These are phyloP conservation scores for Drosophila parvula DNA, from an alignment of 1,140 invertebrate genomes.

Conservation along the genomic window DNA sequence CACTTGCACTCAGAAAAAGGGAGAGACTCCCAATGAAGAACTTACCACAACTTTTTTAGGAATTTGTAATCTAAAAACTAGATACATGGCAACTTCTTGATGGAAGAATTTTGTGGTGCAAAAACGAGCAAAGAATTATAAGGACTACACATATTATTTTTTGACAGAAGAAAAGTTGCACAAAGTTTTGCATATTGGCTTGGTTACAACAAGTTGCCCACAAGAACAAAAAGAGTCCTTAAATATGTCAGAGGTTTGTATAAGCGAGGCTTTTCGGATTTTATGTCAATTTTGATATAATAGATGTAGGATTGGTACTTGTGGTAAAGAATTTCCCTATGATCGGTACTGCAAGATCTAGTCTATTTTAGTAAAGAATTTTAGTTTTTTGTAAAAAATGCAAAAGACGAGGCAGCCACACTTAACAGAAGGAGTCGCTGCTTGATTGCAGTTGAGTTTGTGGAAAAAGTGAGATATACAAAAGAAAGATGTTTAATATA, in stretches of 20 bases:
- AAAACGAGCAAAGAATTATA: conserved; percentile 13
- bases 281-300: not conserved
- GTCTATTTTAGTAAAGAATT: no score
- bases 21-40: conserved; percentile 13
- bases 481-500: no score
- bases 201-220: conserved; percentile 8
- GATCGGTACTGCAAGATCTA: no score
- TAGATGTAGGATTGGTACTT: no score
- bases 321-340: no score
- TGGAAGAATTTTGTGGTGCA: conserved; percentile 1
- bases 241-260: not conserved
- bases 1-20: conserved; percentile 26
- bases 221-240: not conserved
- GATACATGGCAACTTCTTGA: conserved; percentile 18
- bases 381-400: no score
- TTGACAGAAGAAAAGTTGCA: conserved; percentile 1
- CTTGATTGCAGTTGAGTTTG: no score
- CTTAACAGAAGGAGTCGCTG: no score
- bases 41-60: conserved; percentile 34
- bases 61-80: conserved; percentile 45
- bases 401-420: no score
- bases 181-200: conserved; percentile 25
- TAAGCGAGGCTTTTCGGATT: no score
- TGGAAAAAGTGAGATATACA: no score
- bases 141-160: conserved; percentile 24